These are phyloP conservation scores for Physella acuta DNA, from an alignment of 1,140 invertebrate genomes.

Conservation along the genomic window DNA sequence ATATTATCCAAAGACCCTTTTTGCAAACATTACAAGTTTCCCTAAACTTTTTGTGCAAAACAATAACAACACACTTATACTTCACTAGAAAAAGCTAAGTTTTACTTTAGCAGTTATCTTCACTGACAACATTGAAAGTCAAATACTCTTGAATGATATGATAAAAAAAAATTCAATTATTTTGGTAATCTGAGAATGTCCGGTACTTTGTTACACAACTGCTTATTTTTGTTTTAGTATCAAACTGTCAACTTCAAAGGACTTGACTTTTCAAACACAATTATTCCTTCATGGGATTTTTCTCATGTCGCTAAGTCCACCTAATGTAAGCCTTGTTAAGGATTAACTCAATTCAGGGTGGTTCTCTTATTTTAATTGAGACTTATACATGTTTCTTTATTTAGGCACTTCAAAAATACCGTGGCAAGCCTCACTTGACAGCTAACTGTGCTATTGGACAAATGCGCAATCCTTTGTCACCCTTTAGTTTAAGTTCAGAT, in stretches of 20 bases:
- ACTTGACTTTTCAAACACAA: neutral
- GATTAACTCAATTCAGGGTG: too few relatives aligned
- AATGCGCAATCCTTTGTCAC: constrained; percentile 26
- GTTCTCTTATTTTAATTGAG: too few relatives aligned
- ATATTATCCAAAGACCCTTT: too few relatives aligned
- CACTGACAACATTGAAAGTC: too few relatives aligned
- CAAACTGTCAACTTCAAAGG: neutral
- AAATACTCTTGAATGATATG: too few relatives aligned
- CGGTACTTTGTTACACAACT: neutral
- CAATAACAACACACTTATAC: too few relatives aligned
- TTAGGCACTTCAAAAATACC: constrained; percentile 28
- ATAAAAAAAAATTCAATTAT: too few relatives aligned
- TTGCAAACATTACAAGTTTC: too few relatives aligned
- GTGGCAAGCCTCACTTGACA: constrained; percentile 28
- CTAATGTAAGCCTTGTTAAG: neutral
- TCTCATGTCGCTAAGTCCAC: neutral
- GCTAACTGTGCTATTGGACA: constrained; percentile 34
- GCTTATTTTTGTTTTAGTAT: neutral
- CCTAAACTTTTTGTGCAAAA: too few relatives aligned
- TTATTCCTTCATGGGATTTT: neutral
- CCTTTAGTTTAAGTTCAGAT: constrained; percentile 20
- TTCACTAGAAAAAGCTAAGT: too few relatives aligned
- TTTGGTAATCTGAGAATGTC: too few relatives aligned
- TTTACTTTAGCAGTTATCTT: too few relatives aligned
- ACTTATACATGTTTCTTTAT: neutral